Base-by-base conservation (phyloP, 1,140 invertebrate species). In the Bombus superbus region DNA sequence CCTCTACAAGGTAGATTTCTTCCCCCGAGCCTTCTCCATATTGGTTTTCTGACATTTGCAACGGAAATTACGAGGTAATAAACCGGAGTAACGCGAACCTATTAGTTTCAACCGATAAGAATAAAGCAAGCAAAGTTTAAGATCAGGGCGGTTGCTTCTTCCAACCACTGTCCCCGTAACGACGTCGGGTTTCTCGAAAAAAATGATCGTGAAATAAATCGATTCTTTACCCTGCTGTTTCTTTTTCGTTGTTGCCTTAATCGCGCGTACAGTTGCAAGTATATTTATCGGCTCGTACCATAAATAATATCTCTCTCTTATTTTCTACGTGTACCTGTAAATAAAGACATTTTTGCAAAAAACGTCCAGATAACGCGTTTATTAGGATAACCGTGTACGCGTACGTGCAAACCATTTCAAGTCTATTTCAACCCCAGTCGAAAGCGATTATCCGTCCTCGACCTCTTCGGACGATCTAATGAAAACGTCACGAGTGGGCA, bases 11-110 rank as follows among this genome's bases (percentile, higher is more conserved):
- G 28, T 40, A 59, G 66, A 84, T 79, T 79, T 59, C 53, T 44
- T 53, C 62, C 32, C 69, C 72, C 47, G 40, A 32, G 32, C 47
- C 47, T 66, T 18, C 66, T 82, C 77, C 72, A 87, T 85, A 84
- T 88, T 88, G 83, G 79, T 86, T 90, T 88, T 88, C 83, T 85
- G 86, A 72, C 86, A 71, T 85, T 78, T 64, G 53, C 89, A 82
- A 87, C 68, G 76, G 68, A 90, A 90, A 86, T 90, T 90, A 90
- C 80, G 88, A 90, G 86, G 83, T 79, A 81, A 87, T 90, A 90
- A 90, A 90, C 59, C 59, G 40, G 47, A 75, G 76, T 88, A 90
- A 89, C 76, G 86, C 64, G 66, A 74, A 82, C 81, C 88, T 90
- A 89, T 85, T 90, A 90, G 81, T 83, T 89, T 82, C 82, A 74